A percentile compares a stretch with the other conserved stretches of the same genome.
Evolutionary conservation across 2,797 vertebrate genomes (phyloP).

Genomic region (Anisognathus igniventris): DNA sequence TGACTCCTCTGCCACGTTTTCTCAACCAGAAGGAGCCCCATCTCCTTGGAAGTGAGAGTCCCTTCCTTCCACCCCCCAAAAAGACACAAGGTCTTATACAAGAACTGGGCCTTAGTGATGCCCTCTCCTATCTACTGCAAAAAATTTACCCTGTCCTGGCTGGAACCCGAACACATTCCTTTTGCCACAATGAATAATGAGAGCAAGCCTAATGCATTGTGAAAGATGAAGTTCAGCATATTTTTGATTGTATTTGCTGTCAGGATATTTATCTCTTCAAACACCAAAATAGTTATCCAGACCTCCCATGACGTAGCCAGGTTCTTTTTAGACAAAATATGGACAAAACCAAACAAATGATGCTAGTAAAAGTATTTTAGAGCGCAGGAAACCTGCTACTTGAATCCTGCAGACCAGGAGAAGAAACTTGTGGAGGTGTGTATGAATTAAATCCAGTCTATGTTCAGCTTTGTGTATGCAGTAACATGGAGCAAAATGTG

Average conservation of each 20-base stretch:
- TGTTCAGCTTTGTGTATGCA: background rate
- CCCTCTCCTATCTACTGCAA: background rate
- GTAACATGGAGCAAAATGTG: background rate
- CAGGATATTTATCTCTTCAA: background rate
- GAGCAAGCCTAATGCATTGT: background rate
- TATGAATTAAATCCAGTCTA: background rate
- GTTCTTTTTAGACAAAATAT: background rate
- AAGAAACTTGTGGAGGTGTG: accelerated
- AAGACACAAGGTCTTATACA: background rate
- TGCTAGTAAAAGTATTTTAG: background rate
- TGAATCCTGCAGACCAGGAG: background rate
- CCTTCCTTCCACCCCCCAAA: no score
- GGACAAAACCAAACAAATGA: accelerated
- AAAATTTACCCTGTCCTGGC: background rate
- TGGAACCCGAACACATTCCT: background rate
- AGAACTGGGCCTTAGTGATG: no score
- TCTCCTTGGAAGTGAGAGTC: background rate
- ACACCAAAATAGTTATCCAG: background rate
- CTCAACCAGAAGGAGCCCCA: background rate
- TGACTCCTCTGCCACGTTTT: background rate
- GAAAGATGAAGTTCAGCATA: background rate
- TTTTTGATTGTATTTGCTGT: background rate
- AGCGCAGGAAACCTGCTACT: background rate
- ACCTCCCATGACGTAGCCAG: background rate
- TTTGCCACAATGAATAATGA: background rate